Base-by-base conservation (phyloP, 1,140 invertebrate species). In the Helicoverpa armigera region DNA sequence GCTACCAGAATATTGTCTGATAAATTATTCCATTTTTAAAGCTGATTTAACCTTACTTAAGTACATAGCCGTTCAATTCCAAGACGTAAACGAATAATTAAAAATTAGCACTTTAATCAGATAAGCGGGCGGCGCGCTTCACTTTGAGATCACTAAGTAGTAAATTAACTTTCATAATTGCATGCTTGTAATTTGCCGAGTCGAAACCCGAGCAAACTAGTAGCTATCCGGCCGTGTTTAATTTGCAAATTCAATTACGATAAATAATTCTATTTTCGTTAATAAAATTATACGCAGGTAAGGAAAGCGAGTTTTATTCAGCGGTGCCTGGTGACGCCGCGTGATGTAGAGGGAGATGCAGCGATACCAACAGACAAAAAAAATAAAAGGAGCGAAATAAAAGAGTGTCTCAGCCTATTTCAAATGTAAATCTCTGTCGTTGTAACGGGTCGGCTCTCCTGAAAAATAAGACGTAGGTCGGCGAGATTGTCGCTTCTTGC, bases 401-500 rank as follows among this genome's bases (percentile, higher is more conserved):
- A 90, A 89, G 83, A 88, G 84, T 84, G 81, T 85, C 85, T 87
- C 85, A 86, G 88, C 86, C 86, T 90, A 90, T 89, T 93, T 92
- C 88, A 87, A 93, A 93, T 91, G 90, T 91, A 93, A 93, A 93
- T 92, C 90, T 89, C 80, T 85, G 86, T 86, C 87, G 83, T 87
- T 88, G 90, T 92, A 90, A 92, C 88, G 89, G 87, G 87, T 86
- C 87, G 84, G 79, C 83, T 90, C 86, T 87, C 70, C 83, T 88
- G 87, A 90, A 90, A 88, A 92, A 92, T 91, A 92, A 91, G 88
- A 87, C 85, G 86, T 84, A 88, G 89, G 85, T 87, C 86, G 85
- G 65, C 70, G 87, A 90, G 83, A 90, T 89, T 88, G 88, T 88
- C 87, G 87, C 84, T 87, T 88, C 89, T 90, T 87, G 82, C 83